Evolutionary conservation across 1,140 invertebrate genomes (phyloP), one percentile per base, ranked within the genome.

Genomic region (Macrobrachium nipponense): DNA sequence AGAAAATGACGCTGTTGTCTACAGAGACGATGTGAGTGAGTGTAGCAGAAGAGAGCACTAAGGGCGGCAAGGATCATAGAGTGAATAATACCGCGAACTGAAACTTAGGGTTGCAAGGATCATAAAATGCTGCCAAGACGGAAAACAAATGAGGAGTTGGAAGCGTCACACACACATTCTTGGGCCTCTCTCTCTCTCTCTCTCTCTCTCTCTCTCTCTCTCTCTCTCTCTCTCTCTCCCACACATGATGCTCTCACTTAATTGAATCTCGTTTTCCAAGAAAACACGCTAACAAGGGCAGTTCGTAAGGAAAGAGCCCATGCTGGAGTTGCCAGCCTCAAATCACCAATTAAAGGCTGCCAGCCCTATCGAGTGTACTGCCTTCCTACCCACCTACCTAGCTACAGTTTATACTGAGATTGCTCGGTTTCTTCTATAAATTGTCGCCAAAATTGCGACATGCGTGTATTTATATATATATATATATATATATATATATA

Each of bases 151-250:
- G 18, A 15, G 51, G 14, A 51, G 36, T 17, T 44, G 15, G 11
- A 12, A 43, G 27, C 27, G 27, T 36, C 27, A 36, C 27, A 36
- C 51, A 20, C 75, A 51, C 51, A 20, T 77, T 59, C 20, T 44
- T 77, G 27, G 36, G 36, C 51, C 27, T 77, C 75, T 77, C 75
- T 43, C 27, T 77, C 75, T 77, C 75, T 77, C 75, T 77, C 75
- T 77, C 75, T 77, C 75, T 77, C 75, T 77, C 75, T 77, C 75
- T 59, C 51, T 77, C 75, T 51, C 75, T 77, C 18, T 77, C 75
- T 36, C 70, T 73, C 27, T 36, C 70, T 73, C 70, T 36, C 27
- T 73, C 70, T 73, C 70, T 73, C n/a, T 36, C 36, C n/a, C 20
- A 20, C 51, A 51, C 18, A 11, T 77, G n/a, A 44, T 59, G 20